Evolutionary conservation across 2,113 vertebrate genomes (phyloP).

Genomic region (Ammodytes marinus): DNA sequence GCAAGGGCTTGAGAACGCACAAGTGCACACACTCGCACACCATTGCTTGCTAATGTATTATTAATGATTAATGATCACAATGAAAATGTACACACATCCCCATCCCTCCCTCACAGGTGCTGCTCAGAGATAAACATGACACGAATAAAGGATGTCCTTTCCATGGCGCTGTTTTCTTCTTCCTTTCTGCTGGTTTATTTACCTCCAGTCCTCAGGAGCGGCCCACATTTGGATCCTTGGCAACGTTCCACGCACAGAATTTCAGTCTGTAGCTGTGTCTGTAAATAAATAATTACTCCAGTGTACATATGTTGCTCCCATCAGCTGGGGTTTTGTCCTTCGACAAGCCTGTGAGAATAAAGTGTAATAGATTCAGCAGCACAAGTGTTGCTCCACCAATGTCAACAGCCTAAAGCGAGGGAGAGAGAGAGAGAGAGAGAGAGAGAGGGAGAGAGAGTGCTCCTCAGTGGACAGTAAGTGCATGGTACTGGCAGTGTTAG

Average conservation of each 20-base stretch:
- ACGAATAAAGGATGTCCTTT: slow-evolving; percentile 62
- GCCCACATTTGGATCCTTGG: slow-evolving; percentile 58
- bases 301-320: slow-evolving; percentile 64
- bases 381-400: slow-evolving; percentile 54
- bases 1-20: neutral
- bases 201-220: slow-evolving; percentile 42
- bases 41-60: slow-evolving; percentile 49
- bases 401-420: slow-evolving; percentile 45
- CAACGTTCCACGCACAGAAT: slow-evolving; percentile 52
- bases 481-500: neutral
- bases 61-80: slow-evolving; percentile 67
- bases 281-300: slow-evolving; percentile 71
- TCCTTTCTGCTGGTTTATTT: slow-evolving; percentile 60
- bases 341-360: slow-evolving; percentile 59
- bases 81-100: slow-evolving; percentile 45
- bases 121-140: slow-evolving; percentile 68
- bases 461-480: neutral
- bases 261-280: slow-evolving; percentile 49
- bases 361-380: slow-evolving; percentile 60
- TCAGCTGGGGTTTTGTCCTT: slow-evolving; percentile 55
- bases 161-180: slow-evolving; percentile 26
- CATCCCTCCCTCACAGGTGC: slow-evolving; percentile 60
- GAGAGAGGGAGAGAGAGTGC: neutral
- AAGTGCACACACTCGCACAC: neutral
- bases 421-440: slow-evolving; percentile 4